Evolutionary conservation across 1,140 invertebrate genomes (phyloP), one percentile per base, ranked within the genome.

Genomic region (Teleopsis dalmanni): DNA sequence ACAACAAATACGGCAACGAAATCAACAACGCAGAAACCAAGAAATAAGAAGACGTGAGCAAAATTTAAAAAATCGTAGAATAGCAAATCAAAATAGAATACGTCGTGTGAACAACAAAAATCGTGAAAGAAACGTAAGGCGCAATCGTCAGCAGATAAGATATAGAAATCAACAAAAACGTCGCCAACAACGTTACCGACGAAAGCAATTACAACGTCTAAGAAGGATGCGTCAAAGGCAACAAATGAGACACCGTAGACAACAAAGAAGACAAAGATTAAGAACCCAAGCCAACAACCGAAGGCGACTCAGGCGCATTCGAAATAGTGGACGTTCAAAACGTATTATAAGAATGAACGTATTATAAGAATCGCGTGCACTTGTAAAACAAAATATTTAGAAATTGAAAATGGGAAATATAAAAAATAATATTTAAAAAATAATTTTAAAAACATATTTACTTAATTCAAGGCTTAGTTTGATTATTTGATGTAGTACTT

Each of bases 331-430:
- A 11, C 45, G 45, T 14, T 6, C 19, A 3, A 40, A 29, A 48
- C 47, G 47, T 10, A 46, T 46, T 36, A 33, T 46, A 9, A 27
- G 44, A 4, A 14, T 46, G 14, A n/a, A 21, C 1, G 44, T 36
- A 16, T 45, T 14, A 34, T n/a, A n/a, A n/a, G n/a, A n/a, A n/a
- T n/a, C n/a, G n/a, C n/a, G n/a, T n/a, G n/a, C n/a, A n/a, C n/a
- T n/a, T n/a, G n/a, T n/a, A n/a, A n/a, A n/a, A n/a, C n/a, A n/a
- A n/a, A n/a, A n/a, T n/a, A n/a, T n/a, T n/a, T n/a, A n/a, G n/a
- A n/a, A n/a, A n/a, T n/a, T n/a, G n/a, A n/a, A n/a, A n/a, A n/a
- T n/a, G n/a, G n/a, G n/a, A n/a, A n/a, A n/a, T n/a, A n/a, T n/a
- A n/a, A n/a, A n/a, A n/a, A n/a, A n/a, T n/a, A n/a, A n/a, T n/a